Percentiles rank a stretch among this genome's conserved stretches.
Conservation (phyloP, 2,113 vertebrate species). For the Sceloporus tristichus region DNA sequence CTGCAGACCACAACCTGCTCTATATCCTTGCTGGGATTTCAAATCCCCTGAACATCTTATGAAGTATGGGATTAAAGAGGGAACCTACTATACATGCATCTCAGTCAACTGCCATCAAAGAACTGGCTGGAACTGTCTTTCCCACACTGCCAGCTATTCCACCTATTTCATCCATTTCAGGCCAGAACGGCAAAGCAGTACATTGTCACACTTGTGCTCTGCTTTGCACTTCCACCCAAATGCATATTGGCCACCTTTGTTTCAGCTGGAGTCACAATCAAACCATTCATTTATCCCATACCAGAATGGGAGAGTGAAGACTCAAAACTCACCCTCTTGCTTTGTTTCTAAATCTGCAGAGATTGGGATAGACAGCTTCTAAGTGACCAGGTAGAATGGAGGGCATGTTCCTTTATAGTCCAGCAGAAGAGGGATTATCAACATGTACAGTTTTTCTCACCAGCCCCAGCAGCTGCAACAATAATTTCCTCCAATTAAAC, state of each 20-base stretch:
- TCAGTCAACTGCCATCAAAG: neutral
- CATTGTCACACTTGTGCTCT: neutral
- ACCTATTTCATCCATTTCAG: neutral
- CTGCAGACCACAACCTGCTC: too few relatives aligned
- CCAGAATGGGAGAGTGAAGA: neutral
- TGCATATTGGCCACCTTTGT: neutral
- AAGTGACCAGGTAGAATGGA: neutral
- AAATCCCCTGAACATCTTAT: too few relatives aligned
- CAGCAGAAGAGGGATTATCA: neutral
- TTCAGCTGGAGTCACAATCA: neutral
- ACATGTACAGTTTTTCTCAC: neutral
- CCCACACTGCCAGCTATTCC: neutral
- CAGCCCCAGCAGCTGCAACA: neutral
- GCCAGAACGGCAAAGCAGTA: neutral
- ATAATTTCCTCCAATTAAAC: neutral
- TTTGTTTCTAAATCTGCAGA: neutral
- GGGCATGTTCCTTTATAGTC: neutral
- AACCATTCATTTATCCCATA: neutral
- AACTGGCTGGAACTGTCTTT: neutral
- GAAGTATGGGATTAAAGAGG: neutral
- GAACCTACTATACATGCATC: neutral
- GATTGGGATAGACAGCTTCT: neutral
- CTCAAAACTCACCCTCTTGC: neutral
- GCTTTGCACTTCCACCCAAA: neutral
- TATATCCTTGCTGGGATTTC: too few relatives aligned